Conservation (phyloP, 64 coral and sea anemone species). For the Platygyra sinensis region DNA sequence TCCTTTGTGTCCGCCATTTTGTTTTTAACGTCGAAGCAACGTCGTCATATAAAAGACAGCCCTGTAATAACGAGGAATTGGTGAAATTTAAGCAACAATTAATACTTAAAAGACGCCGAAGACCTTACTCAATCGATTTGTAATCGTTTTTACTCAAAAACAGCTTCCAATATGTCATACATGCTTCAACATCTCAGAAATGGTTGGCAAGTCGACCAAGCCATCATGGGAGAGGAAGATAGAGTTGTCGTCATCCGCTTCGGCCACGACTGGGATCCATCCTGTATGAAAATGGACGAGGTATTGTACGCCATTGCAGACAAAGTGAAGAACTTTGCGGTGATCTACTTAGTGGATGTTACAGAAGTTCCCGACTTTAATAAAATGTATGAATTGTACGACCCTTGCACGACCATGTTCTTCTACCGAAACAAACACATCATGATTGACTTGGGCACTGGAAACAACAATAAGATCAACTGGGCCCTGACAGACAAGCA, state of each 20-base stretch:
- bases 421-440: slow-evolving; percentile 99
- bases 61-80: not conserved
- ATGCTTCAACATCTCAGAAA: slow-evolving; percentile 91
- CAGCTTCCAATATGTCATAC: slow-evolving; percentile 85
- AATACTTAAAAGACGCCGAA: not conserved
- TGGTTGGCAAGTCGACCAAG: slow-evolving; percentile 99
- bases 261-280: slow-evolving; percentile 98
- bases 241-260: slow-evolving; percentile 96
- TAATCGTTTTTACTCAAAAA: not conserved
- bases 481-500: slow-evolving; percentile 97
- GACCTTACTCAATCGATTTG: not conserved
- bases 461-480: slow-evolving; percentile 99
- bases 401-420: slow-evolving; percentile 97
- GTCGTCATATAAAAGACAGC: not conserved
- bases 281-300: slow-evolving; percentile 99
- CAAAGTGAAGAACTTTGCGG: slow-evolving; percentile 90
- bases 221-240: slow-evolving; percentile 91
- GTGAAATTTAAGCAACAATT: not conserved
- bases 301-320: slow-evolving; percentile 94
- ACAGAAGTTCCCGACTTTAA: slow-evolving; percentile 93
- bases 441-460: slow-evolving; percentile 98
- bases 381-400: slow-evolving; percentile 99
- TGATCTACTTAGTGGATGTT: slow-evolving; percentile 92
- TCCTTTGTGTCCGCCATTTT: not conserved
- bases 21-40: not conserved